Evolutionary conservation across 2,113 vertebrate genomes (phyloP).

Genomic region (Pelobates fuscus): DNA sequence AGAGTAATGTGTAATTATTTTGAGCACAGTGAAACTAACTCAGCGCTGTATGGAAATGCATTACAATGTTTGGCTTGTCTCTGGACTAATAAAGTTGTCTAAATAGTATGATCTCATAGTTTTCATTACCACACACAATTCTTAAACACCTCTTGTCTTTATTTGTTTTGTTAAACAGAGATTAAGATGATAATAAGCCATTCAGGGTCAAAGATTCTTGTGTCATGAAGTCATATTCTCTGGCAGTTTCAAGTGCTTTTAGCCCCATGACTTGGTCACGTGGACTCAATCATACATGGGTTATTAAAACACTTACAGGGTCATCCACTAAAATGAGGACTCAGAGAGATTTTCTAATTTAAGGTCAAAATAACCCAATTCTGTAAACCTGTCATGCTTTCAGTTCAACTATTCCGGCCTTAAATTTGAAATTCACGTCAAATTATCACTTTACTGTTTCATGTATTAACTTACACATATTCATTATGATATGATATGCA

Average conservation of each 20-base stretch:
- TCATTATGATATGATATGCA: no score
- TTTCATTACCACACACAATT: conserved; percentile 37
- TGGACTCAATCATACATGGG: not conserved
- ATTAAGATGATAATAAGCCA: conserved; percentile 46
- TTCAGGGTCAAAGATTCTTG: conserved; percentile 34
- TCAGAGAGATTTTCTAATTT: no score
- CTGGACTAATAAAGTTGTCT: conserved; percentile 17
- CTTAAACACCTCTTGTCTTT: conserved; percentile 38
- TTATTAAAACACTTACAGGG: no score
- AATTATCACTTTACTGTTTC: no score
- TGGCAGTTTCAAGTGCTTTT: conserved; percentile 30
- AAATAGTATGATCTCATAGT: conserved; percentile 44
- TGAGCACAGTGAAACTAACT: conserved; percentile 17
- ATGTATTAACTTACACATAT: no score
- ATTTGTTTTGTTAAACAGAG: conserved; percentile 44
- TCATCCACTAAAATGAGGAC: no score
- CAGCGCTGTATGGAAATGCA: conserved; percentile 5
- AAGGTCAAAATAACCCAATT: no score
- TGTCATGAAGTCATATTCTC: conserved; percentile 28
- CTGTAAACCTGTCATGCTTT: no score
- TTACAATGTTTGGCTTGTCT: conserved; percentile 36
- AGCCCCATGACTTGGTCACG: conserved; percentile 6
- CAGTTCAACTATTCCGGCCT: no score
- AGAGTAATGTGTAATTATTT: conserved; percentile 27
- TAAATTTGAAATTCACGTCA: no score